Evolutionary conservation across 2,113 vertebrate species (phyloP), one percentile per base, ranked within the genome.

Genomic region (Zapus hudsonius): DNA sequence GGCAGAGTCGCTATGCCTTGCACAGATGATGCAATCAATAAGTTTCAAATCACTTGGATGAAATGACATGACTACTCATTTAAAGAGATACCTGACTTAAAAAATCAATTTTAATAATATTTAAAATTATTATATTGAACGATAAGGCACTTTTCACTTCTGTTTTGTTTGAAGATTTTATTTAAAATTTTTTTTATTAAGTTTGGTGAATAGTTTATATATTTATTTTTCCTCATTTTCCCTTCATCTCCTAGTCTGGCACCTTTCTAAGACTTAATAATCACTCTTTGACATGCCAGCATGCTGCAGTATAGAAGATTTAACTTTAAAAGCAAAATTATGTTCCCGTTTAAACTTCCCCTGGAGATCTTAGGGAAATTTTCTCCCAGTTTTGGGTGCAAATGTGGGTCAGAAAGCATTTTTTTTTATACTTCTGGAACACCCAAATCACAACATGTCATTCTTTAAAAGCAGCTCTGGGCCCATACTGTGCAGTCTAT

Each of bases 21-120:
- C 95, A 94, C 96, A 97, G 97, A 98, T 98, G 98, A 98, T 95
- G 94, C 97, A 97, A 98, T 98, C 98, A 97, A 98, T 98, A 98
- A 97, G 94, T 98, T 97, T 98, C 96, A 98, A 97, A 98, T 97
- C 97, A 98, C 97, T 98, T 96, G 87, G 94, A 97, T 97, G 97
- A 97, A 98, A 97, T 97, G 95, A 95, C 96, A 97, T 97, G 95
- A 97, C 96, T 96, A 91, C 96, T 97, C 95, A 76, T 96, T 97
- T 97, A 93, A 97, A 98, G 95, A 96, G 95, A 89, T 96, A 59
- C 93, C 94, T 96, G 94, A 81, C 87, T 98, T 97, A 73, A 57
- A 97, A 98, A 98, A 98, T 98, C 97, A 96, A 98, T 98, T 98
- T 97, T 97, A 97, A 97, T 97, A 97, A 96, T 97, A 97, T 97